Evolutionary conservation across 2,113 vertebrate genomes (phyloP).

Genomic region (Clinocottus analis): DNA sequence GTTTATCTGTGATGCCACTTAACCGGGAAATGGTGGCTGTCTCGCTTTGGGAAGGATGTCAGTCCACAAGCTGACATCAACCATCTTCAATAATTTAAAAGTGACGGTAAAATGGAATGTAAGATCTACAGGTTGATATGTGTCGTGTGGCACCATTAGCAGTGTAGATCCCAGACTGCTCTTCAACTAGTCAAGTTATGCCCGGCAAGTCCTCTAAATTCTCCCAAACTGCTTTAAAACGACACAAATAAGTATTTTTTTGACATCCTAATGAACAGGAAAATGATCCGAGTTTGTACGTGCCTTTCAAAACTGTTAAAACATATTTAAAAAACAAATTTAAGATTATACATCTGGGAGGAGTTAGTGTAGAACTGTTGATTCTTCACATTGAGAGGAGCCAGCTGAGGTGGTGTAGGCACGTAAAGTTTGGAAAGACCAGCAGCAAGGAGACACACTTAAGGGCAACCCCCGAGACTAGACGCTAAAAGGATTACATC

Average conservation of each 20-base stretch:
- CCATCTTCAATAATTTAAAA: slow-evolving; percentile 6
- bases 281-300: no score
- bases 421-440: background rate
- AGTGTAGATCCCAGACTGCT: background rate
- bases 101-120: background rate
- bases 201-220: background rate
- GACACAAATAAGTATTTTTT: background rate
- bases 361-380: background rate
- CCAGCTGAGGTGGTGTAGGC: background rate
- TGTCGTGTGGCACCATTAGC: background rate
- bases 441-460: no score
- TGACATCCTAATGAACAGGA: background rate
- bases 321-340: no score
- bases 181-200: background rate
- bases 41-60: no score
- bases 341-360: no score
- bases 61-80: background rate
- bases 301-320: background rate
- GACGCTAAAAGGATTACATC: background rate
- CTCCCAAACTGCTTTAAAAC: no score
- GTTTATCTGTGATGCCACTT: background rate
- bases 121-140: background rate
- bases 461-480: no score
- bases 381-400: background rate
- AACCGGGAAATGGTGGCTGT: background rate